Evolutionary conservation across 2,888 invertebrate genomes (phyloP).

Genomic region (Acrobasis repandana): DNA sequence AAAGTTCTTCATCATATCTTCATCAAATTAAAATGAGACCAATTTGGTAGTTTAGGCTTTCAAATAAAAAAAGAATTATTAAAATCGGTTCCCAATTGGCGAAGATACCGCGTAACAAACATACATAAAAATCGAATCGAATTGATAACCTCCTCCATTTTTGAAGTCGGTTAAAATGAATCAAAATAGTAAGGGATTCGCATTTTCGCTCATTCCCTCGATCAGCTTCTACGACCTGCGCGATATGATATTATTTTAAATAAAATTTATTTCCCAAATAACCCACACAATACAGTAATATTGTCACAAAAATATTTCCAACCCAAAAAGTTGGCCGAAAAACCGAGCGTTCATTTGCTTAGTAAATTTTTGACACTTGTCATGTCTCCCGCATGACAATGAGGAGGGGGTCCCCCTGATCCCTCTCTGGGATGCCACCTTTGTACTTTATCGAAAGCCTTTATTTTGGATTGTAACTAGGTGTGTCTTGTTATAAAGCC

Average conservation of each 20-base stretch:
- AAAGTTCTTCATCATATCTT: too few relatives aligned
- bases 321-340: conserved; percentile 12
- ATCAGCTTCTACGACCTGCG: too few relatives aligned
- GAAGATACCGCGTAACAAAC: too few relatives aligned
- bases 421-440: conserved; percentile 26
- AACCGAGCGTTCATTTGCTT: conserved; percentile 33
- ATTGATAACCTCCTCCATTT: neutral
- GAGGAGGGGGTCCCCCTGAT: conserved; percentile 42
- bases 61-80: too few relatives aligned
- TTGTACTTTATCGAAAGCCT: conserved; percentile 20
- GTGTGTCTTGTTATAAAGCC: conserved; percentile 4
- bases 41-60: too few relatives aligned
- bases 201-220: too few relatives aligned
- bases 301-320: conserved; percentile 1
- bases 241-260: too few relatives aligned
- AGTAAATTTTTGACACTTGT: conserved; percentile 64
- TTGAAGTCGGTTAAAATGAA: neutral
- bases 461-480: conserved; percentile 21
- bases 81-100: too few relatives aligned
- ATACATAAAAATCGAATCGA: too few relatives aligned
- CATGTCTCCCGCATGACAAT: conserved; percentile 52
- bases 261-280: too few relatives aligned
- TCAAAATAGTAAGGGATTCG: too few relatives aligned
- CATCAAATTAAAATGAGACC: too few relatives aligned
- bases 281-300: neutral